Base-by-base conservation (phyloP, 2,113 vertebrate species). In the Tachysurus fulvidraco region DNA sequence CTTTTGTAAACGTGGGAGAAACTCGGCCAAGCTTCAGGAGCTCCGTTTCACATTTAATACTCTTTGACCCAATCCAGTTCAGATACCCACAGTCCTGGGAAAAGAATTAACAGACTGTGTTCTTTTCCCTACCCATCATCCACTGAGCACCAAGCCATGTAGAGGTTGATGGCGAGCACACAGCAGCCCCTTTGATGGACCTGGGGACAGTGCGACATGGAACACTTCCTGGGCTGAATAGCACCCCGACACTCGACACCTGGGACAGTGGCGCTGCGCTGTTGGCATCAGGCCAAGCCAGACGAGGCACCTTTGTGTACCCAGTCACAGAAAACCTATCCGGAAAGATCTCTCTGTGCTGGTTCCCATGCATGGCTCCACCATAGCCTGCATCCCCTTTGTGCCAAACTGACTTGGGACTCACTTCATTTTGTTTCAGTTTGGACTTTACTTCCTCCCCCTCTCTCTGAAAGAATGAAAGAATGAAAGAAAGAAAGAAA, bases 211-310 rank as follows among this genome's bases (percentile, higher is more conserved):
- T 60, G 83, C 69, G 88, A 88, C 91, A 90, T 36, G 71, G 89
- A 88, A 94, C 90, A 94, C 93, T 94, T 95, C 93, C 92, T 94
- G 88, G 82, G 92, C 90, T 92, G 89, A 92, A 92, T 92, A 91
- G 91, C 86, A 81, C 87, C 81, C 85, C 86, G 93, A 94, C 88
- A 93, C 86, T 91, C 90, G 90, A 94, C 93, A 94, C 94, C 92
- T 93, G 92, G 91, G 93, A 94, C 92, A 94, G 93, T 90, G 91
- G 91, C 36, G 89, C 90, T 86, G 80, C 28, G 90, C 87, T 41
- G 57, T 71, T 86, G 81, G 88, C 88, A 62, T 54, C 17, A 36
- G 78, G 79, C 91, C 89, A 91, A 84, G 36, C 74, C 81, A 78
- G 57, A 74, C 83, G 84, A 88, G 84, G 84, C 86, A 92, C 89